Conservation (phyloP, 2,888 invertebrate species). For the Mimas tiliae region DNA sequence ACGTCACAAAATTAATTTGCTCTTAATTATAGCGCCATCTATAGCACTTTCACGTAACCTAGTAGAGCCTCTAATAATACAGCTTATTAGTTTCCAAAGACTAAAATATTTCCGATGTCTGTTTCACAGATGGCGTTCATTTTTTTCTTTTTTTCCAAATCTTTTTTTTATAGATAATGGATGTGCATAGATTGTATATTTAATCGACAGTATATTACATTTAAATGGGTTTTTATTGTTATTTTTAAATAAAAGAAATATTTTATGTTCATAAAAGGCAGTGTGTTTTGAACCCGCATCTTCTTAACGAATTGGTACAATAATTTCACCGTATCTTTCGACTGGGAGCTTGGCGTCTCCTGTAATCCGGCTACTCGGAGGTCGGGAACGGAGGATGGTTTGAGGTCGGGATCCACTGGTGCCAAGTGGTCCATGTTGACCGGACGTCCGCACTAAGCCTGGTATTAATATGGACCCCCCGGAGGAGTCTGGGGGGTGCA, state of each 20-base stretch:
- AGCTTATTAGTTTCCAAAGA: not conserved
- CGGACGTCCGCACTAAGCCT: conserved; percentile 98
- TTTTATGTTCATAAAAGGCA: too few relatives aligned
- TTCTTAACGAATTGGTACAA: not conserved
- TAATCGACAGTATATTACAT: too few relatives aligned
- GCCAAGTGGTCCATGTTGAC: conserved; percentile 87
- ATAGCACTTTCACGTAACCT: not conserved
- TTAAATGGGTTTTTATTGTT: too few relatives aligned
- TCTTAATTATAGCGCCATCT: not conserved
- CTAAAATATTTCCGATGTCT: too few relatives aligned
- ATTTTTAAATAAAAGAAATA: too few relatives aligned
- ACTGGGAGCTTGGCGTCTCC: conserved; percentile 99
- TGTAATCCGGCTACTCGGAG: conserved; percentile 99
- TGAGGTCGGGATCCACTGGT: conserved; percentile 87
- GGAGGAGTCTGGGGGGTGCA: conserved; percentile 90
- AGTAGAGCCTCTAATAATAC: not conserved
- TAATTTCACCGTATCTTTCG: conserved; percentile 52
- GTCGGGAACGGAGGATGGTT: conserved; percentile 95
- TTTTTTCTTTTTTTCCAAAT: too few relatives aligned
- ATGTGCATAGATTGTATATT: too few relatives aligned
- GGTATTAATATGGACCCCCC: conserved; percentile 95
- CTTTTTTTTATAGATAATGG: too few relatives aligned
- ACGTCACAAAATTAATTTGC: too few relatives aligned
- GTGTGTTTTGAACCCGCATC: too few relatives aligned
- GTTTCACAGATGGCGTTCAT: too few relatives aligned